Percentiles rank a stretch among this genome's conserved stretches.
These are phyloP conservation scores for Drosophila testacea DNA, from an alignment of 2,888 invertebrate species.

Conservation along the genomic window DNA sequence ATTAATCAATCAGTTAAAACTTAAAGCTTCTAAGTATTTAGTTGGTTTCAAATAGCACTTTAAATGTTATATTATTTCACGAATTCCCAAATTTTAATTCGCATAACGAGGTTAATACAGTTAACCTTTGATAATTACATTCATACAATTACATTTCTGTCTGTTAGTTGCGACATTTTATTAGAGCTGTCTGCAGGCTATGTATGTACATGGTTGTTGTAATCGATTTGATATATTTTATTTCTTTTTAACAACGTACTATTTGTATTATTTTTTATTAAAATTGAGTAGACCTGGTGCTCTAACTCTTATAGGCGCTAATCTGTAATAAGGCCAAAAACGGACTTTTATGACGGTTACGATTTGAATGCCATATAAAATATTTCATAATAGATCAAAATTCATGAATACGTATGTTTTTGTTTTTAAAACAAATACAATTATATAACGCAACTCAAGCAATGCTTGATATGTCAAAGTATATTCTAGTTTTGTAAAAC, in stretches of 20 bases:
- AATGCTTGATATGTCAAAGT: background rate
- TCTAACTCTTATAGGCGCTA: too few relatives aligned
- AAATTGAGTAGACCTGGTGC: too few relatives aligned
- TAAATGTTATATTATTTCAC: background rate
- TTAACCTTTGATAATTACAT: background rate
- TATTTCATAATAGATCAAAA: too few relatives aligned
- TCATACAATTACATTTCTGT: background rate
- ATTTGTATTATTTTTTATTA: too few relatives aligned
- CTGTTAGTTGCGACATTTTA: background rate
- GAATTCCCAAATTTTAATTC: background rate
- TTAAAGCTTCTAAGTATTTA: slow-evolving; percentile 1
- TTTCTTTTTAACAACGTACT: too few relatives aligned
- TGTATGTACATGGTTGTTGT: background rate
- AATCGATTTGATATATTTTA: background rate
- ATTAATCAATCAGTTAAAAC: slow-evolving; percentile 67
- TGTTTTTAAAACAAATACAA: background rate
- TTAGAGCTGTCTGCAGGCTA: background rate
- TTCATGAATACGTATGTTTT: background rate
- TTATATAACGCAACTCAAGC: background rate
- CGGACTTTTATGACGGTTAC: too few relatives aligned
- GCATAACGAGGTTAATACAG: background rate
- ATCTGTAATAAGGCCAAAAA: too few relatives aligned
- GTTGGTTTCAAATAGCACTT: slow-evolving; percentile 3
- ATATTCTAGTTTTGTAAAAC: background rate
- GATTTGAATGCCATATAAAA: too few relatives aligned